Percentiles rank a stretch among this genome's conserved stretches.
Evolutionary conservation across 1,140 invertebrate genomes (phyloP).

Genomic region (Sitodiplosis mosellana): DNA sequence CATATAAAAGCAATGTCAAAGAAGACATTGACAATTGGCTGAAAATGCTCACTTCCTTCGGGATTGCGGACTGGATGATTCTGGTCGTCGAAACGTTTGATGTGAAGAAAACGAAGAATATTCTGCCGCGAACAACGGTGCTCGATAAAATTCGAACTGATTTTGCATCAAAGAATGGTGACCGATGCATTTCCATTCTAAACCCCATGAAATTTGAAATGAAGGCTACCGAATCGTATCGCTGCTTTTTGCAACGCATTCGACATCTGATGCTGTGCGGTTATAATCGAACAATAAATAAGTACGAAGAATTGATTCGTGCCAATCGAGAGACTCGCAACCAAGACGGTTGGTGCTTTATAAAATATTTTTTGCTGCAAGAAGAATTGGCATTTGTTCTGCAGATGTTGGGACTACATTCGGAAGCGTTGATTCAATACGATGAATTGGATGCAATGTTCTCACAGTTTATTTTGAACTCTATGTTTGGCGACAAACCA

Average conservation of each 20-base stretch:
- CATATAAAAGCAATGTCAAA: conserved; percentile 65
- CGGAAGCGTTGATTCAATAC: conserved; percentile 91
- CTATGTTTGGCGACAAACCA: conserved; percentile 63
- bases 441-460: conserved; percentile 94
- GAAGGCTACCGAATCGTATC: conserved; percentile 75
- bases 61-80: conserved; percentile 84
- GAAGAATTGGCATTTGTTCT: conserved; percentile 90
- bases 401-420: conserved; percentile 82
- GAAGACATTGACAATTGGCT: conserved; percentile 83
- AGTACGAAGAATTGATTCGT: conserved; percentile 82
- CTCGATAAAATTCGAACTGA: conserved; percentile 87
- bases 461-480: conserved; percentile 89
- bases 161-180: conserved; percentile 78
- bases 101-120: conserved; percentile 76
- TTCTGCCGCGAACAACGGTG: conserved; percentile 80
- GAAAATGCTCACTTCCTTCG: conserved; percentile 48
- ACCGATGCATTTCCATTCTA: conserved; percentile 73
- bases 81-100: conserved; percentile 84
- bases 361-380: conserved; percentile 82
- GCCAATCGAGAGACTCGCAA: conserved; percentile 77
- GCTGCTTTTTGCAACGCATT: conserved; percentile 61
- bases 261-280: conserved; percentile 67
- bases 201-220: conserved; percentile 81
- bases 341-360: conserved; percentile 84
- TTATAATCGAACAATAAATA: conserved; percentile 67